Base-by-base conservation (phyloP, 1,140 invertebrate genomes). In the Streblospio benedicti region DNA sequence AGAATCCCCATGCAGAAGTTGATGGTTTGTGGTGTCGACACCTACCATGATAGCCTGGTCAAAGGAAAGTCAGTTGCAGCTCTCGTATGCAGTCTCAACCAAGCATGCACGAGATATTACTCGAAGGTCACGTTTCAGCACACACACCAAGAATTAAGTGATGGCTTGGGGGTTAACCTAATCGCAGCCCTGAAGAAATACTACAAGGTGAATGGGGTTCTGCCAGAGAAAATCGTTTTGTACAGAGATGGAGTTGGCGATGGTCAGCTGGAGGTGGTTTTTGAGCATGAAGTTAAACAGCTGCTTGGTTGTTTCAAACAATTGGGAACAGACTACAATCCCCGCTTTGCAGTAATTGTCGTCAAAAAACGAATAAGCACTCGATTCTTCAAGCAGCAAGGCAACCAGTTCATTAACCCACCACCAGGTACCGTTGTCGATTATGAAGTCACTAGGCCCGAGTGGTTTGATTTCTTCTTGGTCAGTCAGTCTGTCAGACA, bases 171-270 rank as follows among this genome's bases (percentile, higher is more conserved):
- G 32, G 25, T 23, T 23, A 32, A 41, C 38, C 20, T 41, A n/a
- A 55, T 23, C 25, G 59, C 28, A 6, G 52, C 41, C 25, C 18
- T 63, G 35, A 63, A 53, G 38, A 41, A 52, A 28, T 63, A 51
- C 50, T 28, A 41, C n/a, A 49, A 41, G 23, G 35, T 50, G 14
- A 63, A 63, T 31, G 23, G 73, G 55, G 51, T 52, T 0, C 61
- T 75, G 59, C 92, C 93, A 0, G 81, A 86, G 2, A 85, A 83
- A 66, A 88, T 97, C 33, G 81, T 97, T 9, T 83, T 97, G n/a
- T 97, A 86, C 77, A 82, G 93, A 60, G 93, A 97, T 80, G 93
- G 93, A 31, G 89, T 97, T 4, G 86, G 90, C 18, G 91, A 96
- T 76, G 90, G 91, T 0, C 87, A 93, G 71, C 67, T 97, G 2